Conservation (phyloP, 2,113 vertebrate genomes). For the Aythya baeri region DNA sequence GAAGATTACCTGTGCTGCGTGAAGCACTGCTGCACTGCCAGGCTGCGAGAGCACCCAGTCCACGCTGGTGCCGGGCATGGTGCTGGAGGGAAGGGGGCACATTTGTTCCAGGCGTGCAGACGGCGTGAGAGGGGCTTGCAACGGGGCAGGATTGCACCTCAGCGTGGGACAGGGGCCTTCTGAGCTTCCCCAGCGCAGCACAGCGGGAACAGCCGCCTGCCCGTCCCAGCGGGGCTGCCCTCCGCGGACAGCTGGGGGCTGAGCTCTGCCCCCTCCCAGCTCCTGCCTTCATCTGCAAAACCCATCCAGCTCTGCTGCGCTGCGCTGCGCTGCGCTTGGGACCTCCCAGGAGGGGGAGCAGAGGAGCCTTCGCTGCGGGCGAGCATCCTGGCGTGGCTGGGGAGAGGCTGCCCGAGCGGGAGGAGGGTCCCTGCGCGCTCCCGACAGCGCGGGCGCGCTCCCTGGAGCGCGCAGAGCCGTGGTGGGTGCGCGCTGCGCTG, state of each 20-base stretch:
- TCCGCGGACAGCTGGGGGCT: background rate
- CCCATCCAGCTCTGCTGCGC: background rate
- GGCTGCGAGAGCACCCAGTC: background rate
- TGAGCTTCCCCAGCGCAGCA: accelerated
- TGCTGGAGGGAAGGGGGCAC: background rate
- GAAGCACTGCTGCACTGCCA: background rate
- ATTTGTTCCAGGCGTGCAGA: background rate
- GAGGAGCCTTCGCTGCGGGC: background rate
- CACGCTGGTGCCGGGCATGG: accelerated
- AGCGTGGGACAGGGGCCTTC: background rate
- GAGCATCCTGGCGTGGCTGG: background rate
- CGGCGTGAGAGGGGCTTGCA: background rate
- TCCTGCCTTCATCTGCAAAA: background rate
- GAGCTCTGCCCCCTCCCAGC: background rate
- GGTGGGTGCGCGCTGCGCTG: too few species aligned
- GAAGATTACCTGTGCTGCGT: background rate
- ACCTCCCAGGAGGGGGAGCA: constrained; percentile 54
- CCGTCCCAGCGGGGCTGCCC: background rate
- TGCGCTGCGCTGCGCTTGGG: background rate
- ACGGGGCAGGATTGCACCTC: accelerated
- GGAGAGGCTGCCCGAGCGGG: background rate
- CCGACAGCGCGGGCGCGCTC: too few species aligned
- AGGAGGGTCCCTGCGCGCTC: too few species aligned
- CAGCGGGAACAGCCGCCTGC: background rate
- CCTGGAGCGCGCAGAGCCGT: too few species aligned